Percentiles rank a stretch among this genome's conserved stretches.
phyloP scores from a whole-genome alignment of 53 echinoderm and acorn worm genomes.

The Temnopleurus reevesii region DNA sequence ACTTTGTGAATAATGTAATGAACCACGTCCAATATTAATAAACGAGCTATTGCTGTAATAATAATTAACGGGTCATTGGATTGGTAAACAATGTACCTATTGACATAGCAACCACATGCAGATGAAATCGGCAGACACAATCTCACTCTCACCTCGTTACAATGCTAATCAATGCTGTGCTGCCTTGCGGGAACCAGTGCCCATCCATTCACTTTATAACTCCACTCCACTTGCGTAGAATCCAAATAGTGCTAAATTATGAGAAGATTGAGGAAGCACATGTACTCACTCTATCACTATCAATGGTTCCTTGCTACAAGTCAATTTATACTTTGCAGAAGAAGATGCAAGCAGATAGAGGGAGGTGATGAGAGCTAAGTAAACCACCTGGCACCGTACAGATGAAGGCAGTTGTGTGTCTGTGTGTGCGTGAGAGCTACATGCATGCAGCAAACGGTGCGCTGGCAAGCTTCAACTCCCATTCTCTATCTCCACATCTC shows the following conservation, averaged over 20 bases:
- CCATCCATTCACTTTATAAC: background rate
- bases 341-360: constrained; percentile 20
- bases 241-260: constrained; percentile 30
- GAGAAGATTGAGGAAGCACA: constrained; percentile 31
- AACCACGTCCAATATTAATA: background rate
- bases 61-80: background rate
- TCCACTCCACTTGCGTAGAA: background rate
- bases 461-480: background rate
- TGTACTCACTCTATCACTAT: constrained; percentile 43
- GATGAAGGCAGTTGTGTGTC: background rate
- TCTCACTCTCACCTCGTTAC: background rate
- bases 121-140: constrained; percentile 22
- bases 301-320: constrained; percentile 41
- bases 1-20: constrained; percentile 12
- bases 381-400: constrained; percentile 24
- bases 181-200: background rate
- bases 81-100: constrained; percentile 21
- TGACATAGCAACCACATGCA: constrained; percentile 42
- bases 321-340: constrained; percentile 40
- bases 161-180: constrained; percentile 25
- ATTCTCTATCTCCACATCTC: background rate
- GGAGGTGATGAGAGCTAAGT: background rate
- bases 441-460: background rate
- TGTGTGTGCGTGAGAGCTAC: background rate
- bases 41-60: background rate